Evolutionary conservation across 2,888 invertebrate species (phyloP).

Genomic region (Amphiduros pacificus): DNA sequence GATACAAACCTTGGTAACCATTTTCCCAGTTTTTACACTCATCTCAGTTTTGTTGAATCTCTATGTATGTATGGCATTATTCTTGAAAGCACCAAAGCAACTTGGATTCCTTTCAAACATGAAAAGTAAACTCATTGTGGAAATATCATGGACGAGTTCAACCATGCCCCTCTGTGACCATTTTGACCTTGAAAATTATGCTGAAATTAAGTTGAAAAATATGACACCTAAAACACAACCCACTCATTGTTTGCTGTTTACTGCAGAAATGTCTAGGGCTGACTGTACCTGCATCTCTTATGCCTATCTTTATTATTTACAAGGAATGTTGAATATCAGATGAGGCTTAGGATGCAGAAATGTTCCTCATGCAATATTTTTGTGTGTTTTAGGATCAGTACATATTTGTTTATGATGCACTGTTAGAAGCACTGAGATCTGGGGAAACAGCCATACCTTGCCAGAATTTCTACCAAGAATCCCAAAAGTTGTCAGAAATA

Average conservation of each 20-base stretch:
- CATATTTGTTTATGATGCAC: slow-evolving; percentile 12
- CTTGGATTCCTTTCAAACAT: too few species aligned
- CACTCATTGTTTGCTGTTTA: too few species aligned
- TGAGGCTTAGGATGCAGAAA: too few species aligned
- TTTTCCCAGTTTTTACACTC: neutral
- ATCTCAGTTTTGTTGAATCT: neutral
- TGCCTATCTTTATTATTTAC: too few species aligned
- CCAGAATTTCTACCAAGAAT: neutral
- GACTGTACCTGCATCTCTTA: too few species aligned
- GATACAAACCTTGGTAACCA: slow-evolving; percentile 12
- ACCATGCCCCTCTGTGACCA: neutral
- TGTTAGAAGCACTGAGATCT: slow-evolving; percentile 2
- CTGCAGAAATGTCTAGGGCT: too few species aligned
- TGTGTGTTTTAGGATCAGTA: slow-evolving; percentile 18
- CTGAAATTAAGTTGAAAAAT: neutral
- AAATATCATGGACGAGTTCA: too few species aligned
- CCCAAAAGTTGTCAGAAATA: neutral
- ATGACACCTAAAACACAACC: too few species aligned
- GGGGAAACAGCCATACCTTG: slow-evolving; percentile 7
- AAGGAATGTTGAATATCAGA: too few species aligned
- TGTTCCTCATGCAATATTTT: neutral
- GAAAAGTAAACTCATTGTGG: too few species aligned
- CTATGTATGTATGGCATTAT: neutral
- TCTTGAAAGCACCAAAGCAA: neutral
- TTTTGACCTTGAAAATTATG: neutral